phyloP scores from a whole-genome alignment of 2,113 vertebrate species.

The Halcyon malimbica region DNA sequence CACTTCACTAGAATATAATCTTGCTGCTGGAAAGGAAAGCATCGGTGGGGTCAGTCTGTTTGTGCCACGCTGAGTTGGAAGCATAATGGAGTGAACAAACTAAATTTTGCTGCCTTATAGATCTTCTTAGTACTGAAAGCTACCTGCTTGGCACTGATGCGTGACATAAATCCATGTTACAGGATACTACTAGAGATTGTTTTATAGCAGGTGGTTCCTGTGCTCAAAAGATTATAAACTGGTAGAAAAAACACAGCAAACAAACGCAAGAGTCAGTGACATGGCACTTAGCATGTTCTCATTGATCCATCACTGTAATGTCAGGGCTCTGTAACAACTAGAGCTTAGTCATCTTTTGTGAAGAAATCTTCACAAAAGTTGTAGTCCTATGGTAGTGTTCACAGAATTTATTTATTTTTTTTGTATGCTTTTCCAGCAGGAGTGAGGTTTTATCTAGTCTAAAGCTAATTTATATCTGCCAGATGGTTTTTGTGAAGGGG shows the following conservation, averaged over 20 bases:
- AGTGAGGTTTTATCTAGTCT: neutral
- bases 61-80: neutral
- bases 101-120: neutral
- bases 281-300: too few relatives aligned
- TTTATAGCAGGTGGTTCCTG: neutral
- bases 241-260: neutral
- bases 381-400: neutral
- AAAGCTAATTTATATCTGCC: neutral
- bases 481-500: neutral
- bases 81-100: neutral
- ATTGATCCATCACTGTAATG: too few relatives aligned
- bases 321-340: neutral
- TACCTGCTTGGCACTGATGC: neutral
- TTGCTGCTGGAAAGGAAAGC: accelerated
- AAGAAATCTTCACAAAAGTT: neutral
- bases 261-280: neutral
- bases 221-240: neutral
- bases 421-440: neutral
- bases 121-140: neutral
- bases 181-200: too few relatives aligned
- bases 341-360: neutral
- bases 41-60: neutral
- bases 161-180: accelerated
- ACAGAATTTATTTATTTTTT: neutral
- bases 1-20: neutral